Conservation (phyloP, 2,797 vertebrate genomes). For the Acanthurus lineatus region DNA sequence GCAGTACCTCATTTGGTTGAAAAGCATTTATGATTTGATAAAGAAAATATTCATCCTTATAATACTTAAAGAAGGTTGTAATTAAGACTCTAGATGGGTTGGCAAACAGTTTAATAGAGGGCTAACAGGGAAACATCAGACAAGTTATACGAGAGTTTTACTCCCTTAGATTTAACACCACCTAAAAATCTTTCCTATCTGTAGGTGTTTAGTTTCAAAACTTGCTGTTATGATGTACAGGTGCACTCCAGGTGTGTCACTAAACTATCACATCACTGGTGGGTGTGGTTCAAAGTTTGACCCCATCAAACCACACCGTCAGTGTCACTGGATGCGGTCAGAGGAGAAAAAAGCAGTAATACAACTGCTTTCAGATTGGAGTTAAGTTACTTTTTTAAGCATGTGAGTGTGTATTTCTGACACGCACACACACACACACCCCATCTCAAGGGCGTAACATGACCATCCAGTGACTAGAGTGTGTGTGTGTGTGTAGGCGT, state of each 20-base stretch:
- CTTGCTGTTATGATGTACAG: neutral
- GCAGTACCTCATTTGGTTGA: neutral
- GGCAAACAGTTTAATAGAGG: neutral
- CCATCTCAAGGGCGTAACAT: conserved; percentile 62
- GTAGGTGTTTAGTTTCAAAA: neutral
- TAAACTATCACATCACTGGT: neutral
- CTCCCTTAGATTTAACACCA: neutral
- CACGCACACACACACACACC: conserved; percentile 22
- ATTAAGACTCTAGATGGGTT: neutral
- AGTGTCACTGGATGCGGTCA: neutral
- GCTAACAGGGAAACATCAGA: no score
- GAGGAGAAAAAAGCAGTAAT: neutral
- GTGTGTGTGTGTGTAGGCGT: conserved; percentile 31
- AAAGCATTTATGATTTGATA: neutral
- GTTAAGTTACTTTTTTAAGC: conserved; percentile 12
- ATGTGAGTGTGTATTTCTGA: conserved; percentile 9
- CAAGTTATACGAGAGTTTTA: no score
- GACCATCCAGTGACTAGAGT: conserved; percentile 44
- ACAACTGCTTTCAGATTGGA: neutral
- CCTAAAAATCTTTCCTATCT: neutral
- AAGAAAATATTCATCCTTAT: neutral
- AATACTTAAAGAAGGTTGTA: neutral
- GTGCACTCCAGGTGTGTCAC: neutral
- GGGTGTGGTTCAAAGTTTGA: neutral
- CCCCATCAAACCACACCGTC: neutral